Evolutionary conservation across 2,888 invertebrate species (phyloP), one percentile per base, ranked within the genome.

Genomic region (Choristoneura rosaceana): DNA sequence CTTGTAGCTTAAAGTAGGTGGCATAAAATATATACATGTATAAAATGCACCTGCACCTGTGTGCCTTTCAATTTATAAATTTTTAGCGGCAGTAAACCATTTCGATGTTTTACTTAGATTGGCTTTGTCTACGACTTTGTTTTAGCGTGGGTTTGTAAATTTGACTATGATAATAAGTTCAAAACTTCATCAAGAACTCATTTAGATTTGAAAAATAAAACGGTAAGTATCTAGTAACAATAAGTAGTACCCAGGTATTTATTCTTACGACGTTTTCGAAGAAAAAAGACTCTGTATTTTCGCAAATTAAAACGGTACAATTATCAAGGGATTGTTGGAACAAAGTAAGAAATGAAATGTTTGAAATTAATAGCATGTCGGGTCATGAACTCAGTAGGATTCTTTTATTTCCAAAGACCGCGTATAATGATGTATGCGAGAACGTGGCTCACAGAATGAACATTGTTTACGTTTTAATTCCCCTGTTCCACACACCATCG

Each of bases 371-470:
- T 67, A 55, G 38, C 62, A 55, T 47, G 59, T 70, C 64, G 25
- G 47, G 47, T 25, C 59, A 50, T 47, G 60, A 52, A 60, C 50
- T 41, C 7, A 52, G 52, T 17, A 17, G 15, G 47, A 34, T 25
- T 60, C 4, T 68, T 34, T 50, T 7, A 45, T 60, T 60, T 60
- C 9, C 15, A 47, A 47, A 50, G 14, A 60, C 17, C 43, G 33
- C n/a, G 38, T 17, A 17, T 17, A 33, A 38, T 50, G 61, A 71
- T 67, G 63, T 64, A 69, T 55, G 25, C 41, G 50, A 80, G 74
- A 79, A 81, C 82, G 83, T 81, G 83, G 80, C 83, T 85, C 85
- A 86, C 80, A 77, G 78, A 86, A 87, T 86, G 83, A 81, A 80
- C 79, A 79, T 81, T 81, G 80, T 82, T 79, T 80, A 76, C 76